A percentile compares a stretch with the other conserved stretches of the same genome.
Evolutionary conservation across 2,113 vertebrate genomes (phyloP).

Genomic region (Ornithorhynchus anatinus): DNA sequence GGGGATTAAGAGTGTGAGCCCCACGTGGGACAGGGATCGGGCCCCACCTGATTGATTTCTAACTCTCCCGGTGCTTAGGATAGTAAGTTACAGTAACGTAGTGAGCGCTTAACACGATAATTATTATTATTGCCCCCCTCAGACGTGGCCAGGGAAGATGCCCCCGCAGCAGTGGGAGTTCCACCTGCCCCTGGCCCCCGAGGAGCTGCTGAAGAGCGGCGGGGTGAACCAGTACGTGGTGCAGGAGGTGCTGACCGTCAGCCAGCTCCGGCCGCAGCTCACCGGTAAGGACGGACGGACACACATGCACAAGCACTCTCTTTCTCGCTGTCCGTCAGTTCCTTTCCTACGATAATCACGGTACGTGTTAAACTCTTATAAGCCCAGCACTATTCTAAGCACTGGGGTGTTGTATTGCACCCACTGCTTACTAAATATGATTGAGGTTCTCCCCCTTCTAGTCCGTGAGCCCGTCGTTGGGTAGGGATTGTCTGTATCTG

Average conservation of each 20-base stretch:
- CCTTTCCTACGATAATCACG: too few species aligned
- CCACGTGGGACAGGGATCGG: too few species aligned
- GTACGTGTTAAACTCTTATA: background rate
- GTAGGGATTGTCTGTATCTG: too few species aligned
- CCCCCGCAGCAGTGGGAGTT: constrained; percentile 69
- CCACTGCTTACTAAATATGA: background rate
- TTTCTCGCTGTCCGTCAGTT: background rate
- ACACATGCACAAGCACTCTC: background rate
- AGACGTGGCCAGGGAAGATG: constrained; percentile 66
- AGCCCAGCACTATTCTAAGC: background rate
- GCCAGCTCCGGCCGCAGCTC: constrained; percentile 74
- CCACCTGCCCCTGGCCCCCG: constrained; percentile 75
- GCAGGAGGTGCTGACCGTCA: constrained; percentile 76
- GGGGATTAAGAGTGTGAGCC: too few species aligned
- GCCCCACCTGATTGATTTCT: too few species aligned
- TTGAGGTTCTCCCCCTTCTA: background rate
- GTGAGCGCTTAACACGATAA: too few species aligned
- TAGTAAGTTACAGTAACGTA: too few species aligned
- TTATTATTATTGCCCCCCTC: too few species aligned
- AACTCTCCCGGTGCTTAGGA: too few species aligned
- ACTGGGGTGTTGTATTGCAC: background rate
- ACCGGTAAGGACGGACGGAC: constrained; percentile 67
- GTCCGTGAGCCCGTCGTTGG: too few species aligned
- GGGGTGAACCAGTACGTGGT: constrained; percentile 87
- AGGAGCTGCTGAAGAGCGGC: constrained; percentile 81